Base-by-base conservation (phyloP, 2,888 invertebrate genomes). In the Tetanocera ferruginea region DNA sequence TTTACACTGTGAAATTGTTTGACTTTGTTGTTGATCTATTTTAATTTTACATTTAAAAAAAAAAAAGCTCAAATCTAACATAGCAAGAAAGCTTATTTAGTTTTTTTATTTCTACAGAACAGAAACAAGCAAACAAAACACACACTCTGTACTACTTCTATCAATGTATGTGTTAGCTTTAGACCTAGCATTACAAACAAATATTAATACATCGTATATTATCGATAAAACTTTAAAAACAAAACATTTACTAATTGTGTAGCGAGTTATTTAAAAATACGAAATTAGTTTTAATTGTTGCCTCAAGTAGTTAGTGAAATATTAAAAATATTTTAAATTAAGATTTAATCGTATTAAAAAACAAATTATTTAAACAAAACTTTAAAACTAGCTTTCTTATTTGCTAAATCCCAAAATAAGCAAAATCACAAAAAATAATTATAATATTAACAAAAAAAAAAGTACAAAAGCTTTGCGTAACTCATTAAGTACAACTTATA, bases 231-330 rank as follows among this genome's bases (percentile, higher is more conserved):
- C 28, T 43, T 25, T 71, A 34, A 57, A 11, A 73, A 31, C 34
- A 51, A 66, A 51, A 25, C 19, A 57, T 74, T 76, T 74, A 57
- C 67, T 80, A 76, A 77, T 79, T 81, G 81, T 81, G 79, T 81
- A 81, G 81, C 73, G 74, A 66, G 70, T 77, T 64, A 57, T 19
- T 73, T 76, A 69, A 78, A 55, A 17, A 74, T 76, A 64, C 67
- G 14, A 76, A 78, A 73, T 79, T 71, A 76, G 74, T 73, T 78
- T 76, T 79, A 77, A 78, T 79, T 81, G 81, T 81, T 79, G 78
- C 78, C 78, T 80, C 51, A 49, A 80, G 79, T 80, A 80, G 78
- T 74, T 80, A 79, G 79, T 66, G 14, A 66, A 70, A 19, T 76
- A 51, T 51, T 57, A 75, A 31, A 62, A 57, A 70, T 14, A 17